phyloP scores from a whole-genome alignment of 2,888 invertebrate genomes.

The Disparrhopalites patrizii region DNA sequence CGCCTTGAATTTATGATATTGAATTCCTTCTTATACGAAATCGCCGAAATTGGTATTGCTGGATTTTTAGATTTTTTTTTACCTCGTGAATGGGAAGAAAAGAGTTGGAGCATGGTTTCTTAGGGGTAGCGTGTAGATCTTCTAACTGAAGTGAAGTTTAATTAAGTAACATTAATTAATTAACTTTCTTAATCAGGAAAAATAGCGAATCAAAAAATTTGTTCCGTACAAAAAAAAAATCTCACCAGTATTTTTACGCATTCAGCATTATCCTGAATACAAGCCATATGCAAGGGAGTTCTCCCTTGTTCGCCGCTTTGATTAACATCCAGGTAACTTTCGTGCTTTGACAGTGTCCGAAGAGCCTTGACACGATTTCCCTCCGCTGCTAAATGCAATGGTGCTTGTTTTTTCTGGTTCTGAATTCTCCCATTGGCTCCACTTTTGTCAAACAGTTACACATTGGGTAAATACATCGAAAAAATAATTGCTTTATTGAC shows the following conservation, averaged over 20 bases:
- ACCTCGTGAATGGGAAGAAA: constrained; percentile 53
- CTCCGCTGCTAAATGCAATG: constrained; percentile 2
- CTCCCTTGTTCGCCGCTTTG: constrained; percentile 12
- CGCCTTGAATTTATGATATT: constrained; percentile 64
- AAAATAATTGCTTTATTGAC: neutral
- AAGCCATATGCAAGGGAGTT: constrained; percentile 9
- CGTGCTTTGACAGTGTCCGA: neutral
- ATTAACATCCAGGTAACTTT: neutral
- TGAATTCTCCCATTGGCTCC: neutral
- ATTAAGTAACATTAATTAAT: neutral
- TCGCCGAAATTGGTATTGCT: no score
- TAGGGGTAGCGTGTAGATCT: neutral
- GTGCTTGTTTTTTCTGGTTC: neutral
- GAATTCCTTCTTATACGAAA: no score
- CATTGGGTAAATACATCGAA: neutral
- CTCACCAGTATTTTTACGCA: constrained; percentile 12
- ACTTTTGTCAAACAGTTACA: constrained; percentile 5
- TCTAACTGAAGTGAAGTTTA: neutral
- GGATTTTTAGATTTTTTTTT: no score
- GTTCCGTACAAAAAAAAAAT: no score
- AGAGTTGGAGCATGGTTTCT: neutral
- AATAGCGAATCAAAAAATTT: no score
- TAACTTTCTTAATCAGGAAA: neutral
- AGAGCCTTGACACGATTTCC: neutral
- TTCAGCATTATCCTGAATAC: constrained; percentile 11